Conservation (phyloP, 2,113 vertebrate genomes). For the Pungitius pungitius region DNA sequence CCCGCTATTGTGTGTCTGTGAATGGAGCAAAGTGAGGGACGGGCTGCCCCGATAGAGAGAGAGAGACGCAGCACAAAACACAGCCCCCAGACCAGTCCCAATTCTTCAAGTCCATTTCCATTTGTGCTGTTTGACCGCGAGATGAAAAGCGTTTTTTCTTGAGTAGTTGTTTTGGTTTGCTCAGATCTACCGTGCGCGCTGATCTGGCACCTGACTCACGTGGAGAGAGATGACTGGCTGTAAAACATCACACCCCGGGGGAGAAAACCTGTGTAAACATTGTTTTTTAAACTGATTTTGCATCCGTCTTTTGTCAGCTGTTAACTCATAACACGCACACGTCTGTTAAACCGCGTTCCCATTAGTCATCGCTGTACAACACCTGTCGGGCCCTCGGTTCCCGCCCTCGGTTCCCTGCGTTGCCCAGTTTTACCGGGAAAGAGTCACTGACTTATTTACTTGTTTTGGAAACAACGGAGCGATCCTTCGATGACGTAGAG, state of each 20-base stretch:
- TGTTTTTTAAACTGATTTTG: slow-evolving; percentile 19
- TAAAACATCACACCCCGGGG: slow-evolving; percentile 39
- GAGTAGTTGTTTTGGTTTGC: slow-evolving; percentile 39
- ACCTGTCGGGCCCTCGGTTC: slow-evolving; percentile 15
- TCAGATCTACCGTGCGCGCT: slow-evolving; percentile 19
- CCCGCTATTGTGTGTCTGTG: slow-evolving; percentile 59
- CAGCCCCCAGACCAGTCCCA: slow-evolving; percentile 11
- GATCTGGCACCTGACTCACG: slow-evolving; percentile 19
- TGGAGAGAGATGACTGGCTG: slow-evolving; percentile 6
- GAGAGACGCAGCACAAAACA: neutral
- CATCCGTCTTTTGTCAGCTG: slow-evolving; percentile 49
- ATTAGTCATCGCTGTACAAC: slow-evolving; percentile 2
- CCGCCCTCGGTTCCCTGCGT: neutral
- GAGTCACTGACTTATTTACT: neutral
- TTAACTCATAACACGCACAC: slow-evolving; percentile 4
- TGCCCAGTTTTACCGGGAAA: neutral
- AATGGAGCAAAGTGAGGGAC: slow-evolving; percentile 54
- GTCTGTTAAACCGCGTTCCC: neutral
- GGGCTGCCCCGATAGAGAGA: slow-evolving; percentile 15
- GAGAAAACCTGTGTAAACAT: slow-evolving; percentile 42
- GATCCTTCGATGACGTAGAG: neutral
- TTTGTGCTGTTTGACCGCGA: neutral
- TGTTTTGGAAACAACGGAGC: neutral
- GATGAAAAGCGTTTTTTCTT: slow-evolving; percentile 7
- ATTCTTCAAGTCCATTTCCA: neutral